Evolutionary conservation across 2,888 invertebrate species (phyloP), one percentile per base, ranked within the genome.

Genomic region (Phlogophora meticulosa): DNA sequence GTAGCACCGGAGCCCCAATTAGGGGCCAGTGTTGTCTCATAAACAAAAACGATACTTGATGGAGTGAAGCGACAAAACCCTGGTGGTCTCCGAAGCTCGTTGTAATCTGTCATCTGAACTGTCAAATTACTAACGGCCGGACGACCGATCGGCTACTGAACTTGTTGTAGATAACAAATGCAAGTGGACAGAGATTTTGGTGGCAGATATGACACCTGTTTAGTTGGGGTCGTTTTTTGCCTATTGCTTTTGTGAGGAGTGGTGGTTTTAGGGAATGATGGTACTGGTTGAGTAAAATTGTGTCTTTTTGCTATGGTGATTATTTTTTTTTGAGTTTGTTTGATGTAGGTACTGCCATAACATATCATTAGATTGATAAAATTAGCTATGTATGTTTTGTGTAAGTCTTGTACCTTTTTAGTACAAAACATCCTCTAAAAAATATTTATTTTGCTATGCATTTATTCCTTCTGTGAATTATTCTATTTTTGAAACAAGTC

Each of bases 111-210:
- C 95, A 95, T 95, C 93, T 92, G 92, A 90, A 90, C 95, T 95
- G 95, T 95, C 95, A 95, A 95, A 95, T 95, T 95, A 95, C 95
- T 95, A 95, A 95, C 95, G 94, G 94, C 90, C 91, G 94, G 90
- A 88, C 94, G 94, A 91, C 87, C 94, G 95, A 94, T 94, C 94
- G 92, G 95, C 95, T 95, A 93, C 95, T 91, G 95, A 94, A 94
- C 93, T 92, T 93, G 94, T 93, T 91, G 90, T 91, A 94, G 95
- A 95, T 95, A 95, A 94, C 91, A 88, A 88, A 89, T 89, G 91
- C 91, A 90, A 81, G 84, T 84, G 76, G 78, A 70, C 90, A 90
- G 76, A 91, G 91, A 93, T 84, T 84, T 87, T 67, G 34, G 63
- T 63, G 0, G 53, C 60, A 63, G 70, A 59, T 67, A 48, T 58